Base-by-base conservation (phyloP, 2,797 vertebrate species). In the Botia almorhae region DNA sequence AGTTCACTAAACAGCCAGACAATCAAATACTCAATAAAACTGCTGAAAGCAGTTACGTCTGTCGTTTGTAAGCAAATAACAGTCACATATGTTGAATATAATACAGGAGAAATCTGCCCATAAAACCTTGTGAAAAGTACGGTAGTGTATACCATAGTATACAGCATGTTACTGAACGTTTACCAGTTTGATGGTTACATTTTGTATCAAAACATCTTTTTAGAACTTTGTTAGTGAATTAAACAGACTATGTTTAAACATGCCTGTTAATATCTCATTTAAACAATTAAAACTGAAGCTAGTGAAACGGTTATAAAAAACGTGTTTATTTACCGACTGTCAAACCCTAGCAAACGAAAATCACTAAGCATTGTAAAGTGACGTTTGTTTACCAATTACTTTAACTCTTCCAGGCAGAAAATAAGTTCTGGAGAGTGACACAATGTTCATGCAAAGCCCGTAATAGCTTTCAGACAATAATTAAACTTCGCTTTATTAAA, bases 361-460 rank as follows among this genome's bases (percentile, higher is more conserved):
- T 65, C 21, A 60, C 50, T 56, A 69, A 48, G 60, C 48, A 70
- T 61, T 16, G 19, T 46, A 89, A 92, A 90, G 85, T 84, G 82
- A 86, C 89, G 89, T 87, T 91, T 92, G 91, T 93, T 88, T 82
- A 87, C 89, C 88, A 91, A 93, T 92, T 94, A 92, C 90, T 86
- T 89, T 88, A 89, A 92, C 89, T 87, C 89, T 83, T 61, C 85
- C 87, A 84, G 88, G 91, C 90, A 91, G 90, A 92, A 92, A 92
- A 92, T 84, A 87, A 85, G 76, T 87, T 82, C 74, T 60, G 84
- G 85, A 23, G 82, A 89, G 86, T 72, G 81, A 82, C 82, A 82
- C 86, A 16, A 85, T 87, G 89, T 85, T 73, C 81, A 85, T 82
- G 85, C 78, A 81, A 83, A 82, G 85, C 88, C 88, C 83, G 81